Percentiles rank a stretch among this genome's conserved stretches.
These are phyloP conservation scores for Bucorvus abyssinicus DNA, from an alignment of 2,797 vertebrate species.

Conservation along the genomic window DNA sequence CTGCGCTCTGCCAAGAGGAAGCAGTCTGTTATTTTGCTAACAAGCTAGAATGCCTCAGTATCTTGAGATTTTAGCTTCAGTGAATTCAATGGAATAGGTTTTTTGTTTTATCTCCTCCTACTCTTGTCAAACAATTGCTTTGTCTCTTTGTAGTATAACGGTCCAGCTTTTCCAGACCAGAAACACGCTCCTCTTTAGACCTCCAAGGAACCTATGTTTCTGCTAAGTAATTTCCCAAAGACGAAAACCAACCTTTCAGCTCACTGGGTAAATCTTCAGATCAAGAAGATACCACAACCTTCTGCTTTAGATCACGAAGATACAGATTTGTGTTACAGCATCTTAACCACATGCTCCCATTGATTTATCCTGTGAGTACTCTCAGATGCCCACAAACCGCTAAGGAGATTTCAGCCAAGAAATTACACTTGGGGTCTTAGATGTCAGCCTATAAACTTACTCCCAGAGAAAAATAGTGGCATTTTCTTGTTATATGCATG, in stretches of 20 bases:
- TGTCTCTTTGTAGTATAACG: neutral
- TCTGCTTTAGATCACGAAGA: neutral
- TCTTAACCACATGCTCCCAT: neutral
- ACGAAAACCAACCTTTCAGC: neutral
- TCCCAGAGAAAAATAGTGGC: neutral
- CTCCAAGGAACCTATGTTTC: neutral
- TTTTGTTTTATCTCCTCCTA: constrained; percentile 4
- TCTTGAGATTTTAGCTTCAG: neutral
- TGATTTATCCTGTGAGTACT: neutral
- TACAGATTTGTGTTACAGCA: neutral
- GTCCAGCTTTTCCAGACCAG: neutral
- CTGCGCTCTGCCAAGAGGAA: neutral
- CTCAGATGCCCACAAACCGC: neutral
- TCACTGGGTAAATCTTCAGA: neutral
- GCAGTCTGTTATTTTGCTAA: neutral
- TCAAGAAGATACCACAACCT: neutral
- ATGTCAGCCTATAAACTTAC: neutral
- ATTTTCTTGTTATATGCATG: neutral
- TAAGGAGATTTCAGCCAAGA: neutral
- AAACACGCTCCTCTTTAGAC: neutral
- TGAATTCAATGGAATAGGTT: neutral
- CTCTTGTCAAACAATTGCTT: neutral
- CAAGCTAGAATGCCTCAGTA: neutral
- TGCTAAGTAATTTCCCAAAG: neutral
- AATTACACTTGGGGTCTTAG: neutral